Conservation (phyloP, 2,113 vertebrate species). For the Sciurus niger region DNA sequence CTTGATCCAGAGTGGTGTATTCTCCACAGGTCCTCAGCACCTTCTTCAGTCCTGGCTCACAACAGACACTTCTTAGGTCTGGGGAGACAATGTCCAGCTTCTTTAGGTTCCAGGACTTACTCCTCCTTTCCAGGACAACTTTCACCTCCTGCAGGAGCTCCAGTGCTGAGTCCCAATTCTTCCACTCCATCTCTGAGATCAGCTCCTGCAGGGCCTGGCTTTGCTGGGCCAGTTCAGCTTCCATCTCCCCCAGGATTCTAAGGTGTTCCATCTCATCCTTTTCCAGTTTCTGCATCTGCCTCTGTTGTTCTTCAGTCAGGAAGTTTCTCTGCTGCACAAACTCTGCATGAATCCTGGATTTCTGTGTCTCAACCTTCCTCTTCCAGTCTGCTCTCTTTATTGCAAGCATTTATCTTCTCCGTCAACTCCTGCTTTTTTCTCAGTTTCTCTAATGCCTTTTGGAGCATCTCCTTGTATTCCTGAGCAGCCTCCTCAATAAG, state of each 20-base stretch:
- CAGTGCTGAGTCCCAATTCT: not conserved
- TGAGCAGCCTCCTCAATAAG: constrained; percentile 86
- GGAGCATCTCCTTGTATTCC: constrained; percentile 79
- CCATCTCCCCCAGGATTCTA: constrained; percentile 58
- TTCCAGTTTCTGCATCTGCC: constrained; percentile 74
- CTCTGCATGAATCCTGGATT: constrained; percentile 68
- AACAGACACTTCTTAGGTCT: constrained; percentile 20
- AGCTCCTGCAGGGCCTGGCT: constrained; percentile 72
- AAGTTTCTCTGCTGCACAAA: constrained; percentile 76
- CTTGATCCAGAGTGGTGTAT: constrained; percentile 80
- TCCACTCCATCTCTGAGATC: constrained; percentile 72
- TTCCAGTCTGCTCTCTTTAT: constrained; percentile 75
- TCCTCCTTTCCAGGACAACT: constrained; percentile 5
- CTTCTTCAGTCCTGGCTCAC: constrained; percentile 71
- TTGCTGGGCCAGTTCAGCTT: constrained; percentile 65
- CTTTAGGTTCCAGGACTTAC: constrained; percentile 66
- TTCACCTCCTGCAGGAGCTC: constrained; percentile 59
- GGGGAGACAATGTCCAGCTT: constrained; percentile 24
- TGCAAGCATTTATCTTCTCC: constrained; percentile 58
- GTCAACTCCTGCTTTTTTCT: constrained; percentile 56
- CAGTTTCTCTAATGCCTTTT: constrained; percentile 62
- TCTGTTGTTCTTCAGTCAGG: constrained; percentile 67
- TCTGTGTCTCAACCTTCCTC: constrained; percentile 60
- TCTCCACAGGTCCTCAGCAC: constrained; percentile 73
- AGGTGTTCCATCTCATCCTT: constrained; percentile 71